Percentiles rank a stretch among this genome's conserved stretches.
phyloP scores from a whole-genome alignment of 2,797 vertebrate genomes.

The Columba guinea region DNA sequence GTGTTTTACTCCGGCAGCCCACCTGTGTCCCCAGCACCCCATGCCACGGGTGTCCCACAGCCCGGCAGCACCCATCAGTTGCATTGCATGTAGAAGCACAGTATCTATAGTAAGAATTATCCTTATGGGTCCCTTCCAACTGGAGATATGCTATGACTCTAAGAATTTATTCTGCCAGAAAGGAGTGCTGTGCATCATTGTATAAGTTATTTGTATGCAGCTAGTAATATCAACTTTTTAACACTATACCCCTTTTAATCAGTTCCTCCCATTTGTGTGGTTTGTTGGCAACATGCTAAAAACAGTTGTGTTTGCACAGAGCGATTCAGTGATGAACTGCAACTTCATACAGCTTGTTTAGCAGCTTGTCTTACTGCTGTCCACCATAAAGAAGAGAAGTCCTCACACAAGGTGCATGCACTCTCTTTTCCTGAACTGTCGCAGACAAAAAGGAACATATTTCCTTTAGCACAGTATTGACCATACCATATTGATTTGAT shows the following conservation, averaged over 20 bases:
- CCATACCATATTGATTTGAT: background rate
- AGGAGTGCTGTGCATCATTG: background rate
- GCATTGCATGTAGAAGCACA: background rate
- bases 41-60: fast-evolving
- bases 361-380: background rate
- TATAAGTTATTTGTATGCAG: background rate
- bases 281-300: background rate
- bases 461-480: background rate
- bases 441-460: background rate
- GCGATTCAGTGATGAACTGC: background rate
- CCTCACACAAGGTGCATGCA: background rate
- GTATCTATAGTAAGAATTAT: background rate
- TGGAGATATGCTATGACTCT: background rate
- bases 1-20: background rate
- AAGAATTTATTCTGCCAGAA: background rate
- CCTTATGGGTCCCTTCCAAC: background rate
- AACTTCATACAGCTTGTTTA: background rate
- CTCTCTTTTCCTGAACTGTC: background rate
- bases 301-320: background rate
- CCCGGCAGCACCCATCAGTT: fast-evolving
- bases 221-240: background rate
- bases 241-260: background rate
- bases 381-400: background rate
- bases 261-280: background rate
- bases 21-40: background rate